Base-by-base conservation (phyloP, 2,113 vertebrate genomes). In the Myocastor coypus region DNA sequence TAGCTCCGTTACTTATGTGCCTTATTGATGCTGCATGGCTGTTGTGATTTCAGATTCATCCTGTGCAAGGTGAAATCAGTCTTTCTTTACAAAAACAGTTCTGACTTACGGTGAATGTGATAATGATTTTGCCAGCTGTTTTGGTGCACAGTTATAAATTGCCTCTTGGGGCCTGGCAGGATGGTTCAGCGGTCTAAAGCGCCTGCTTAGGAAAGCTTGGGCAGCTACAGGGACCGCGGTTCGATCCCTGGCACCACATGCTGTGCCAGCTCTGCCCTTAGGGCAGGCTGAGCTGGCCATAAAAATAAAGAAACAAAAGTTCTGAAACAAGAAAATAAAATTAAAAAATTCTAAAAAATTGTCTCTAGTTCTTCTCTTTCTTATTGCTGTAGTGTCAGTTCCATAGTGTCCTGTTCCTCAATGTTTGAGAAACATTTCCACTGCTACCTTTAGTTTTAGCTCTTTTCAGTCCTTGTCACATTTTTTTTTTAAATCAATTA, bases 401-500 rank as follows among this genome's bases (percentile, higher is more conserved):
- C 17, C 61, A 5, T 80, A 37, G 10, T 8, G 24, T 8, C 6
- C 17, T 32, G 19, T 63, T 24, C 3, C 6, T 78, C 32, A 26
- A 10, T 19, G 0, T 82, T 37, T 46, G 19, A n/a, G 85, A 87
- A 22, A 34, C 3, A 3, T 87, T 92, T 40, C 52, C 10, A 9
- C 17, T 46, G 61, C 26, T 73, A 0, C 7, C 28, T 82, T 75
- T 85, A 46, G 32, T 83, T 78, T 68, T 52, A 14, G 37, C 64
- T 91, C 24, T 87, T 19, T 94, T 83, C n/a, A 82, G 4, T 19
- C 61, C 40, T 78, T 34, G 7, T 61, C 46, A 69, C 3, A 68
- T 89, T 75, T 40, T 81, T 97, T 40, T 81, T 96, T 93, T 42
- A 96, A 52, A 32, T 42, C n/a, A 50, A 50, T 52, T 87, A 22